A percentile compares a stretch with the other conserved stretches of the same genome.
Evolutionary conservation across 2,888 invertebrate species (phyloP).

Genomic region (Lycophotia porphyrea): DNA sequence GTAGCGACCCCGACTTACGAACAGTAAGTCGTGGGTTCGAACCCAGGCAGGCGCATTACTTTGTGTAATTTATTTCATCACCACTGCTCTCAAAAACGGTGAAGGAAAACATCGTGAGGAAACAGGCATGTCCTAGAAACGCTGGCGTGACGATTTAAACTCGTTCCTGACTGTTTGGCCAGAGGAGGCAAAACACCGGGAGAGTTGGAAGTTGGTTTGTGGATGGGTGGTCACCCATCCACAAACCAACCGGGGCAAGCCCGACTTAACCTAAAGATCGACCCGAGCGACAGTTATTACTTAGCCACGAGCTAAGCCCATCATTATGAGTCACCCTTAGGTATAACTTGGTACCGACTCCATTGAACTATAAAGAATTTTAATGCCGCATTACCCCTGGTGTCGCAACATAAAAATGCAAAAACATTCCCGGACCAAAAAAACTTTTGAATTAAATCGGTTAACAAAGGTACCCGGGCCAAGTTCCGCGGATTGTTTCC

Average conservation of each 20-base stretch:
- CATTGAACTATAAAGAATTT: background rate
- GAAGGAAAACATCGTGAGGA: too few species aligned
- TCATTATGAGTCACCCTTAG: background rate
- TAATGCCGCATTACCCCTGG: background rate
- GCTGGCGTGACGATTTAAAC: too few species aligned
- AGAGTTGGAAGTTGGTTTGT: too few species aligned
- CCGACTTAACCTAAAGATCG: background rate
- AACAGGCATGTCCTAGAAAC: too few species aligned
- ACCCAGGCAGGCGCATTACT: too few species aligned
- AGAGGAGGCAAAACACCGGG: too few species aligned
- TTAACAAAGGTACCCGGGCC: constrained; percentile 55
- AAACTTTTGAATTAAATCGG: constrained; percentile 66
- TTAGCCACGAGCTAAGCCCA: background rate
- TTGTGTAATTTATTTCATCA: too few species aligned
- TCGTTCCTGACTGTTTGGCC: too few species aligned
- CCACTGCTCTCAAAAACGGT: too few species aligned
- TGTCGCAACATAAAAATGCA: constrained; percentile 24
- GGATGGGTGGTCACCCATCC: background rate
- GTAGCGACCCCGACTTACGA: too few species aligned
- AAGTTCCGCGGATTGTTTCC: constrained; percentile 68
- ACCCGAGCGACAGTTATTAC: background rate
- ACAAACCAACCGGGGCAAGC: too few species aligned
- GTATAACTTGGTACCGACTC: background rate
- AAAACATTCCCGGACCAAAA: constrained; percentile 39
- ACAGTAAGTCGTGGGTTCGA: too few species aligned